Evolutionary conservation across 2,113 vertebrate species (phyloP).

Genomic region (Tachuris rubrigastra): DNA sequence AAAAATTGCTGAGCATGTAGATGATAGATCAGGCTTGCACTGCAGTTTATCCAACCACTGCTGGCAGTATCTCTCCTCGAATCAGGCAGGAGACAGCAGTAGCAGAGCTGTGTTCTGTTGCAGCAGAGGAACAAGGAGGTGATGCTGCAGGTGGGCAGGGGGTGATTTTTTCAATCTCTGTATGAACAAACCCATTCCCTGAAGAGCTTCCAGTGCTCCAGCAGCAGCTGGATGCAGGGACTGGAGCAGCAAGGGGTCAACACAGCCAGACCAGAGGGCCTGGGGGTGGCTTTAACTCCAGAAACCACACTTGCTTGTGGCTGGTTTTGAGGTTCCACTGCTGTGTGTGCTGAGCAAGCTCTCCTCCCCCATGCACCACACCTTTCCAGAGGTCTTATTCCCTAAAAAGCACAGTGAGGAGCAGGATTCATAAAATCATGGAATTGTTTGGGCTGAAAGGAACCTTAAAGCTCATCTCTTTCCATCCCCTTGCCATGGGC

Average conservation of each 20-base stretch:
- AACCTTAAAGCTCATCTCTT: neutral
- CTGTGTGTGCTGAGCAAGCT: neutral
- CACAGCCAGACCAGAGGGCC: neutral
- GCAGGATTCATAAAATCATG: neutral
- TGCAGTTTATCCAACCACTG: neutral
- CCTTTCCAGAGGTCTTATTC: neutral
- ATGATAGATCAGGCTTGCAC: neutral
- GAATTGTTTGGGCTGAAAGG: neutral
- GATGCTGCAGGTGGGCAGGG: neutral
- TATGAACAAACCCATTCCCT: rapidly evolving
- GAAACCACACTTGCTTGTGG: neutral
- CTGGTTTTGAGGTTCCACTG: neutral
- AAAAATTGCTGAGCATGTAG: neutral
- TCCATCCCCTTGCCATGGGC: neutral
- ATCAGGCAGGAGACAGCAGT: neutral
- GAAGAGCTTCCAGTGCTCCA: neutral
- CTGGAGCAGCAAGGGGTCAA: neutral
- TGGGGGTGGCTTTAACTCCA: neutral
- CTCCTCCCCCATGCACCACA: rapidly evolving
- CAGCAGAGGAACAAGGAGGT: neutral
- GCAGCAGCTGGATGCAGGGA: neutral
- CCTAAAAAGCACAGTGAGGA: rapidly evolving
- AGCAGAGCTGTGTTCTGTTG: neutral
- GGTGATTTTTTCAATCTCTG: neutral
- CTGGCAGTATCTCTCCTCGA: neutral